A percentile compares a stretch with the other conserved stretches of the same genome.
These are phyloP conservation scores for Papilio xuthus DNA, from an alignment of 1,140 invertebrate genomes.

Conservation along the genomic window DNA sequence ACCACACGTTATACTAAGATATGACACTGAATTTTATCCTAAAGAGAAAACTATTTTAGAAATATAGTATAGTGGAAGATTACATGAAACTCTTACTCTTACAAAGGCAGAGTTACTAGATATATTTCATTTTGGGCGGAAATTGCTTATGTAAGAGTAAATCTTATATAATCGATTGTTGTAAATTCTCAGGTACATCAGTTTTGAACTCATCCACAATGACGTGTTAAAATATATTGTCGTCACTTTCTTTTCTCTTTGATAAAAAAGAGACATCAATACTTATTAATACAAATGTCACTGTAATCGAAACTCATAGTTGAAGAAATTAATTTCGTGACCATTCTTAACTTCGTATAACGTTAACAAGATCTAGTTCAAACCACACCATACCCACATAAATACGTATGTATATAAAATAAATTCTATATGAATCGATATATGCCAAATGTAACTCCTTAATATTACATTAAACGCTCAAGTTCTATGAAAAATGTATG, in stretches of 20 bases:
- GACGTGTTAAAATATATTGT: neutral
- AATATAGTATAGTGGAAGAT: neutral
- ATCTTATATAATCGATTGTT: neutral
- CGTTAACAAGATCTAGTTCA: neutral
- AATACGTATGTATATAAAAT: constrained; percentile 1
- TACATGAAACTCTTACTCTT: neutral
- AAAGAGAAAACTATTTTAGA: neutral
- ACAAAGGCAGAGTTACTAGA: neutral
- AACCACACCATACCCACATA: constrained; percentile 7
- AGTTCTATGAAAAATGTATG: neutral
- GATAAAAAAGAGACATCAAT: neutral
- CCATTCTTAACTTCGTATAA: neutral
- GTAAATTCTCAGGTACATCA: neutral
- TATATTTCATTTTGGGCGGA: neutral
- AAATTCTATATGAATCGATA: neutral
- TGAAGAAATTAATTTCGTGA: neutral
- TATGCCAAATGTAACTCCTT: constrained; percentile 4
- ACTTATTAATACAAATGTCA: no score
- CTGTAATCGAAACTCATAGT: neutral
- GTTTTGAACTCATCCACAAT: neutral
- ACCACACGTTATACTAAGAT: neutral
- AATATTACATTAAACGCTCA: neutral
- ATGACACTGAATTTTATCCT: neutral
- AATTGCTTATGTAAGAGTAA: neutral
- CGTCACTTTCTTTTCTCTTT: neutral